Base-by-base conservation (phyloP, 2,888 invertebrate species). In the Melanostoma mellinum region DNA sequence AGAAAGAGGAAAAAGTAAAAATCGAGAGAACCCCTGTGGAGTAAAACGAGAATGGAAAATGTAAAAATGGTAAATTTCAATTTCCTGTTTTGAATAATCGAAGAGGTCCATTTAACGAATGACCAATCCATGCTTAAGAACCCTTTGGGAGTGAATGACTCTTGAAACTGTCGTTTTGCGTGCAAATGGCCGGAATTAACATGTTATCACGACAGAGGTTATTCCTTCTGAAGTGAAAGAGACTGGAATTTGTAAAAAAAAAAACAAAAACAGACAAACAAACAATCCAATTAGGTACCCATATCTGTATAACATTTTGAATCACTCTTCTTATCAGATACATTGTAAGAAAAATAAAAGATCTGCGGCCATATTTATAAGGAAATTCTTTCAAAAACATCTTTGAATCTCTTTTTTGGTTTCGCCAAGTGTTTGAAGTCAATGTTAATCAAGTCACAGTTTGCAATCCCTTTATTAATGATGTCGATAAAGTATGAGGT, bases 61-160 rank as follows among this genome's bases (percentile, higher is more conserved):
- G 78, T 58, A 78, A 71, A 72, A 84, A 78, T 75, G 79, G 72
- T 69, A 75, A 77, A 85, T 78, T 82, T 85, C 80, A 79, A 85
- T 85, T 85, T 85, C 76, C 80, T 73, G 67, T 71, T 85, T 85
- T 85, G 71, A 78, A 84, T 84, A 79, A 79, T 84, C 78, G 74
- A 84, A 84, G 84, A 74, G 74, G 78, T 74, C 78, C 79, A 74
- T 79, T 84, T 79, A 84, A 79, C 74, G 74, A 84, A 84, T 79
- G 78, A 84, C 79, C 84, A 79, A 75, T 84, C 79, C 75, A 65
- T 55, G 58, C 60, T 52, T 65, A 69, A 38, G 71, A 48, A 78
- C 65, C 82, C 46, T 46, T 63, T 75, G 33, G 52, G 55, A 78
- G 58, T 56, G 77, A 32, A 78, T 65, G 78, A 78, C 82, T 82